Evolutionary conservation across 2,797 vertebrate genomes (phyloP).

Genomic region (Percopsis omiscomaycus): DNA sequence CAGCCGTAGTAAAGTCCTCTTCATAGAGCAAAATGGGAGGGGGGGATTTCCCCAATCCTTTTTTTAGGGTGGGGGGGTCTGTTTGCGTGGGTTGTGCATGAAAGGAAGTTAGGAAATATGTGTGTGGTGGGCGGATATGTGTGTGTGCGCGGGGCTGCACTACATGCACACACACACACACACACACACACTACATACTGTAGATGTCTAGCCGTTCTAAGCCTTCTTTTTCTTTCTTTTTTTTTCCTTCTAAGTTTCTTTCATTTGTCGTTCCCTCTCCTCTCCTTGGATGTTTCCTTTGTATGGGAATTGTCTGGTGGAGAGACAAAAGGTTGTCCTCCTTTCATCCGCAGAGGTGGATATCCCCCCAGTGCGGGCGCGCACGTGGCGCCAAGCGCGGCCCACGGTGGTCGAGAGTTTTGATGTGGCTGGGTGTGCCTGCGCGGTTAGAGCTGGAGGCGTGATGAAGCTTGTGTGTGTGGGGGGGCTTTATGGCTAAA

Average conservation of each 20-base stretch:
- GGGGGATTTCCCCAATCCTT: conserved; percentile 51
- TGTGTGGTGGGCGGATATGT: conserved; percentile 4
- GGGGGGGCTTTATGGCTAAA: conserved; percentile 19
- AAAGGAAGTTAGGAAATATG: conserved; percentile 27
- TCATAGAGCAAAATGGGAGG: conserved; percentile 28
- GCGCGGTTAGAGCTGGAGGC: conserved; percentile 24
- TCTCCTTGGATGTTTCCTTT: conserved; percentile 28
- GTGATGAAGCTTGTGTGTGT: conserved; percentile 9
- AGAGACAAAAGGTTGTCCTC: conserved; percentile 37
- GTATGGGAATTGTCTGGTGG: conserved; percentile 7
- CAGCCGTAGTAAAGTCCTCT: conserved; percentile 18
- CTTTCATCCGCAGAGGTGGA: conserved; percentile 35
- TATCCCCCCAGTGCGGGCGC: conserved; percentile 13
- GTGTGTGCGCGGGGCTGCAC: conserved; percentile 6
- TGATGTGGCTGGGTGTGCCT: conserved; percentile 34
- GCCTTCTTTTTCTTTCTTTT: conserved; percentile 28
- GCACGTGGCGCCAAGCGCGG: no score
- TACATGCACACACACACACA: background rate
- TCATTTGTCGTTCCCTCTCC: conserved; percentile 9
- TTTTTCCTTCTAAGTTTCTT: conserved; percentile 8
- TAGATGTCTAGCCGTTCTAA: conserved; percentile 34
- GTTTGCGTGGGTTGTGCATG: conserved; percentile 57
- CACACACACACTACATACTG: conserved; percentile 1
- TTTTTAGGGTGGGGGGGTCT: conserved; percentile 29
- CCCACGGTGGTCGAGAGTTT: conserved; percentile 5